Evolutionary conservation across 2,113 vertebrate genomes (phyloP).

Genomic region (Anolis sagrei): DNA sequence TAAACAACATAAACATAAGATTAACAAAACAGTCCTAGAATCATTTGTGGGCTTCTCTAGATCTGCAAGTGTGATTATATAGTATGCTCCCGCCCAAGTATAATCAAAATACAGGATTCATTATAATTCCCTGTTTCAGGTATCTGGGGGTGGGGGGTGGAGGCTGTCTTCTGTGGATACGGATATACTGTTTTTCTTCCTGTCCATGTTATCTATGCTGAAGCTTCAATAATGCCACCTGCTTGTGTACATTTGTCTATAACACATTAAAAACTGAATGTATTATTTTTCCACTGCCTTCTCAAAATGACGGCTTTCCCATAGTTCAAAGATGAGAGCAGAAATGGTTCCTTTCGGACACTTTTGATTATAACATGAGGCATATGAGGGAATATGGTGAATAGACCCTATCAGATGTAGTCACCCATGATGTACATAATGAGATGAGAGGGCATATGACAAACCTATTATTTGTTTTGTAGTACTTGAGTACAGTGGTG

Average conservation of each 20-base stretch:
- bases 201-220: background rate
- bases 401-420: background rate
- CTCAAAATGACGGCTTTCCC: background rate
- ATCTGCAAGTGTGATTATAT: too few species aligned
- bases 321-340: background rate
- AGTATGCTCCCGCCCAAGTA: too few species aligned
- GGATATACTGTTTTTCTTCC: too few species aligned
- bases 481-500: conserved; percentile 9
- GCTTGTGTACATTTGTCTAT: background rate
- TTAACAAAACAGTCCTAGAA: too few species aligned
- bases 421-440: conserved; percentile 21
- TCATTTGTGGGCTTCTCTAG: too few species aligned
- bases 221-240: background rate
- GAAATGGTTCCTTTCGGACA: background rate
- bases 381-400: background rate
- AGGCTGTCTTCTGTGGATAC: too few species aligned
- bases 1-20: too few species aligned
- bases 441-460: background rate
- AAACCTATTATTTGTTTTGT: conserved; percentile 12
- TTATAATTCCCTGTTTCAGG: too few species aligned
- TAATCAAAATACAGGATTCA: too few species aligned
- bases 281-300: background rate
- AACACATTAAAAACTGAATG: background rate
- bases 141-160: too few species aligned
- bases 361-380: background rate